These are phyloP conservation scores for Dasypolia templi DNA, from an alignment of 2,888 invertebrate species.

Conservation along the genomic window DNA sequence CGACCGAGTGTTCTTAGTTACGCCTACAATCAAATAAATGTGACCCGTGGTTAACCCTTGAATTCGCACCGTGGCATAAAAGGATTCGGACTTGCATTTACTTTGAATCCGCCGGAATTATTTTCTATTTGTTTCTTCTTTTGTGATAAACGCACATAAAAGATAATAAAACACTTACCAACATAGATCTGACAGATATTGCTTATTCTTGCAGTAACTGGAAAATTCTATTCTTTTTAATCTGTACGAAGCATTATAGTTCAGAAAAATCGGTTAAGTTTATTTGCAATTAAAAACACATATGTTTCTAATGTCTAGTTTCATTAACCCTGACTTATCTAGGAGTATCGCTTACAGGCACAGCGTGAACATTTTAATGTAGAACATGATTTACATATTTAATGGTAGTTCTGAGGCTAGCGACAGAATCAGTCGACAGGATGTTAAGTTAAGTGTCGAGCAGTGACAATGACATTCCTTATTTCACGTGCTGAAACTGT, in stretches of 20 bases:
- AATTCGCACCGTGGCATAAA: not conserved
- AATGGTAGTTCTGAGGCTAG: conserved; percentile 35
- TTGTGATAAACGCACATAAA: not conserved
- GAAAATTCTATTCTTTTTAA: not conserved
- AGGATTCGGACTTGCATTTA: not conserved
- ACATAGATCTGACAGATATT: not conserved
- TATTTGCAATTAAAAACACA: not conserved
- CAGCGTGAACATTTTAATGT: conserved; percentile 33
- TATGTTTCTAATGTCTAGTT: not conserved
- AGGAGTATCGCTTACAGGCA: not conserved
- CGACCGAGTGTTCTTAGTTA: conserved; percentile 70
- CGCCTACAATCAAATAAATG: conserved; percentile 68
- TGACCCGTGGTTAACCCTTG: conserved; percentile 55
- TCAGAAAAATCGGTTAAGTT: not conserved
- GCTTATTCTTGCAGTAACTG: not conserved
- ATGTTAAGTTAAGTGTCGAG: conserved; percentile 18
- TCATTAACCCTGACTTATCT: not conserved
- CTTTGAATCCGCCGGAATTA: not conserved
- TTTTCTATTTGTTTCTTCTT: not conserved
- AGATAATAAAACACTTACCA: not conserved
- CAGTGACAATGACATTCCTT: conserved; percentile 25
- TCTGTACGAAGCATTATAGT: not conserved
- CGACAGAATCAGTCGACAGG: conserved; percentile 35
- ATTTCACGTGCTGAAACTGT: conserved; percentile 32
- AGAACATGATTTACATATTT: conserved; percentile 46